Evolutionary conservation across 2,797 vertebrate genomes (phyloP), one percentile per base, ranked within the genome.

Genomic region (Lindbergichthys nudifrons): DNA sequence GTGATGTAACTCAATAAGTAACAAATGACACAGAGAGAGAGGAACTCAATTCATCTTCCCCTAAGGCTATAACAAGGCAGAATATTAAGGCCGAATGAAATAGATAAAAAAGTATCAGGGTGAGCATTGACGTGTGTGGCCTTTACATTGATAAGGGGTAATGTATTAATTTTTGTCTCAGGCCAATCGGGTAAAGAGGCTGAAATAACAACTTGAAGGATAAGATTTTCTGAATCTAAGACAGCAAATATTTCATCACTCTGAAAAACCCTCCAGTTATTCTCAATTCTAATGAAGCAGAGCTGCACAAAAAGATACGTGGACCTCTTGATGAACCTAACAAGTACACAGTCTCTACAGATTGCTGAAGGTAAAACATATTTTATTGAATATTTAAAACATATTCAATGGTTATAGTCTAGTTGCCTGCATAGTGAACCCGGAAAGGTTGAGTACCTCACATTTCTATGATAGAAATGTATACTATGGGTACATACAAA

Each of bases 241-340:
- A 88, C 86, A 72, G 82, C 74, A 88, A 84, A 83, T 79, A 73
- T 83, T 88, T 81, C 70, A 88, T 82, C 82, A 78, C 59, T 63
- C 63, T 42, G 73, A 89, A 83, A 50, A 46, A 56, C 65, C 80
- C 76, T 77, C 63, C 72, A 82, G 87, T 74, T 84, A 79, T 79
- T 80, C 80, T 84, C 84, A 89, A 83, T 84, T 80, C 68, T 67
- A 78, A 54, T 66, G 67, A 66, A 67, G 81, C 65, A 75, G 65
- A 78, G 63, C 61, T 42, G 59, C 18, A 65, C 23, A 77, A 76
- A 84, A 69, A 80, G 76, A 61, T 53, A 79, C 79, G 81, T 64
- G 41, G 73, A 70, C 72, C 76, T 78, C 74, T 42, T 80, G 65
- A 81, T 82, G 78, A 87, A 86, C 84, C 68, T 79, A 46, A 67